Base-by-base conservation (phyloP, 2,888 invertebrate species). In the Tachystola acroxantha region DNA sequence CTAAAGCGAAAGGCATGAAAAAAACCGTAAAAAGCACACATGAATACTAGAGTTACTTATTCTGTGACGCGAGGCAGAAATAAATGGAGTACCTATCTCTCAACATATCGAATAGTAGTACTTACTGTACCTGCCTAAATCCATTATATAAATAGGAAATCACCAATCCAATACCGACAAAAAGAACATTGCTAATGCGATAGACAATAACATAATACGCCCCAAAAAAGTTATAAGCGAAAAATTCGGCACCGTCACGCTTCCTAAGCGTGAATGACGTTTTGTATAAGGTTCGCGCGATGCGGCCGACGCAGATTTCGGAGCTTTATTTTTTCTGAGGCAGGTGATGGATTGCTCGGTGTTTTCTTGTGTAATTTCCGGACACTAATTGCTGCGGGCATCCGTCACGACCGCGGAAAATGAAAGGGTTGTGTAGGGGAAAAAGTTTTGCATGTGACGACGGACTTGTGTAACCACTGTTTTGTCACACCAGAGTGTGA, bases 331-430 rank as follows among this genome's bases (percentile, higher is more conserved):
- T 84, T 82, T 76, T 72, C 63, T 66, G 59, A 61, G 60, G 48
- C 75, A 74, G 80, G 84, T 85, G 85, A 85, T 84, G 80, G 84
- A 85, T 85, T 65, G 67, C 72, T 60, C 55, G 56, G 70, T 76
- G 74, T 81, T 82, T 81, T 81, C 82, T 82, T 78, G 71, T 72
- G 82, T 81, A 84, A 82, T 85, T 81, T 84, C 82, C 84, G 80
- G 73, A 69, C 80, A 68, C 82, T 85, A 84, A 84, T 85, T 85
- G 79, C 80, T 57, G 50, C 56, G 58, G 68, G 79, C 78, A 79
- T 81, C 82, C 80, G 81, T 84, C 82, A 81, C 67, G 71, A 22
- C 57, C 51, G 48, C 56, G 56, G 64, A 53, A 64, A 74, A 72
- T 62, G 64, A 71, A 70, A 67, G 22, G 27, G 37, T 27, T 37